Percentiles rank a stretch among this genome's conserved stretches.
phyloP scores from a whole-genome alignment of 2,888 invertebrate species.

The Epinotia ramella region DNA sequence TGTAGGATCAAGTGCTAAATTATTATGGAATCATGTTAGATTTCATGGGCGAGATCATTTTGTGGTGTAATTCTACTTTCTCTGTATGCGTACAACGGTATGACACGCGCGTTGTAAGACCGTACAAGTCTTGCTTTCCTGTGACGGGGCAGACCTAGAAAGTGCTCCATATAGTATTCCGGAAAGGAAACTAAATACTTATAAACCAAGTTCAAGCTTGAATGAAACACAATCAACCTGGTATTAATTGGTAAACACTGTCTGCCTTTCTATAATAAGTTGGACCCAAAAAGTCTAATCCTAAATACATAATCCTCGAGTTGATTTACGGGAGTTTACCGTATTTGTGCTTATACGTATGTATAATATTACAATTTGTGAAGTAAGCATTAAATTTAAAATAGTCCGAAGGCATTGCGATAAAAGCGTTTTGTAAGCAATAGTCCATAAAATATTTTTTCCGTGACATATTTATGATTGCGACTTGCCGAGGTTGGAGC shows the following conservation, averaged over 20 bases:
- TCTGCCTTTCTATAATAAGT: too few species aligned
- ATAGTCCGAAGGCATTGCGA: too few species aligned
- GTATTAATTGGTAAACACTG: too few species aligned
- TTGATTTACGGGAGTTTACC: too few species aligned
- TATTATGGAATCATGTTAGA: conserved; percentile 72
- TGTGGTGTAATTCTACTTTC: conserved; percentile 53
- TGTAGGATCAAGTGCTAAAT: conserved; percentile 75
- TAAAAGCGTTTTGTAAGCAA: neutral
- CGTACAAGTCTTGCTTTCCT: neutral
- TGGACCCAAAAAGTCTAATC: neutral
- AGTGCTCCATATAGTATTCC: neutral
- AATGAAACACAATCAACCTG: too few species aligned
- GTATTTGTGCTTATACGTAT: too few species aligned
- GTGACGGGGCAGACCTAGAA: neutral
- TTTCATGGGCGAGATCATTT: conserved; percentile 69
- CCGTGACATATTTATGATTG: too few species aligned
- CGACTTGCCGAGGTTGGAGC: too few species aligned
- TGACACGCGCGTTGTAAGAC: neutral
- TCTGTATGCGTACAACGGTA: conserved; percentile 26
- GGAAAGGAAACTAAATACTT: neutral
- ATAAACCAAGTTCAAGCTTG: neutral
- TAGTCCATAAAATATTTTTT: neutral
- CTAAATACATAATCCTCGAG: neutral
- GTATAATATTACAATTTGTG: too few species aligned
- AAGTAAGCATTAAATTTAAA: too few species aligned